Conservation (phyloP, 2,113 vertebrate species). For the Campylorhamphus procurvoides region DNA sequence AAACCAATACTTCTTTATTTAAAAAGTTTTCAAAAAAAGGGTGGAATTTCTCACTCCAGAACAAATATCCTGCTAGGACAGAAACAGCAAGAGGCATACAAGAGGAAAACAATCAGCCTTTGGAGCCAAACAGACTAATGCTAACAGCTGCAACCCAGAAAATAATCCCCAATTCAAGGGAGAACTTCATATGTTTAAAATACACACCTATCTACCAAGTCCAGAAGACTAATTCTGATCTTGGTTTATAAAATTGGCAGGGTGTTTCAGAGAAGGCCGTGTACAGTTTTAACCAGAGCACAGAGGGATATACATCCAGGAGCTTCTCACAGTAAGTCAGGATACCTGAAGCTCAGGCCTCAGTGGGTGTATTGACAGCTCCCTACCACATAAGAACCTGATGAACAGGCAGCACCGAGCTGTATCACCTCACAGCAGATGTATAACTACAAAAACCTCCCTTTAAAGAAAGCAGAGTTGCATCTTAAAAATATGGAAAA, state of each 20-base stretch:
- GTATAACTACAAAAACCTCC: neutral
- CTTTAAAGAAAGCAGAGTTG: neutral
- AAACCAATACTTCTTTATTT: neutral
- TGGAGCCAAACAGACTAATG: neutral
- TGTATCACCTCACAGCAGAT: neutral
- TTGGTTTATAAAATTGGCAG: neutral
- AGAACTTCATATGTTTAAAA: neutral
- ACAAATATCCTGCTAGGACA: neutral
- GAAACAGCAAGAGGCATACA: conserved; percentile 31
- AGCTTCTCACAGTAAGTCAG: neutral
- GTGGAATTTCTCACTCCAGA: neutral
- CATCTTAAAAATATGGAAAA: neutral
- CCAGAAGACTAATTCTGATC: neutral
- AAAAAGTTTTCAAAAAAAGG: neutral
- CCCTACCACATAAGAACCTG: neutral
- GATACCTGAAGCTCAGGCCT: neutral
- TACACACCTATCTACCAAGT: neutral
- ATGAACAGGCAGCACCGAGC: neutral
- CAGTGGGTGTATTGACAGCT: neutral
- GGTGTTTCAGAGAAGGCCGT: neutral
- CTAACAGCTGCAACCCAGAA: neutral
- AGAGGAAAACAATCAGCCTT: conserved; percentile 11
- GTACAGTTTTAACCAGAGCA: neutral
- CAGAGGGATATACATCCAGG: neutral
- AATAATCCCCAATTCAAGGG: neutral